Conservation (phyloP, 2,113 vertebrate genomes). For the Trochalopteron elliotii region DNA sequence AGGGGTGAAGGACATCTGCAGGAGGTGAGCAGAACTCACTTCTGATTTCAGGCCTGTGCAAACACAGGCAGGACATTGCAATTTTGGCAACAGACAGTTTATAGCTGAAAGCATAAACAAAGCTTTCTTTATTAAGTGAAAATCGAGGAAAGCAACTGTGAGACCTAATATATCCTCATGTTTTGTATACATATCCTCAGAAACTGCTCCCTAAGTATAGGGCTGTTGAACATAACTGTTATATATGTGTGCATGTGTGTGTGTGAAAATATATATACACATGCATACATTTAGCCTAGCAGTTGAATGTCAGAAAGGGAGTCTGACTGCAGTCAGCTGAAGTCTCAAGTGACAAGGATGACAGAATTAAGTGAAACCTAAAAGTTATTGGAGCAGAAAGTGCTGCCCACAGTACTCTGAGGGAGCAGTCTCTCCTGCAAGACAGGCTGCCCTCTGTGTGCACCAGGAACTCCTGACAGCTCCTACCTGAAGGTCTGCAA, state of each 20-base stretch:
- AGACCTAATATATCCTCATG: neutral
- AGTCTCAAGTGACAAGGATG: neutral
- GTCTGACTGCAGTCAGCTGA: neutral
- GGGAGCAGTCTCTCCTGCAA: neutral
- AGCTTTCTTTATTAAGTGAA: neutral
- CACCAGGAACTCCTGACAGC: neutral
- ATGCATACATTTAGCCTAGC: neutral
- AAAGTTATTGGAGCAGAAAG: slow-evolving; percentile 4
- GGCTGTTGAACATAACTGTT: neutral
- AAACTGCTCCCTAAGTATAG: neutral
- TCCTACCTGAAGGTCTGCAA: neutral
- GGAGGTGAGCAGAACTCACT: neutral
- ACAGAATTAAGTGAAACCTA: neutral
- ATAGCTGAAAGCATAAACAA: neutral
- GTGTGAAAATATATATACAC: neutral
- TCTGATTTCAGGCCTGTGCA: neutral
- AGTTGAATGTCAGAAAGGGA: neutral
- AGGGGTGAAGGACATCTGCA: neutral
- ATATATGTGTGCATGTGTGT: neutral
- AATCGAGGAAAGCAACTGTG: neutral
- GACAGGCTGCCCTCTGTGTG: neutral
- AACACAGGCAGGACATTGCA: neutral
- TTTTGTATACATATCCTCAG: neutral
- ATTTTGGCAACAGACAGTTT: neutral
- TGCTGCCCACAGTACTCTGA: neutral